Base-by-base conservation (phyloP, 2,888 invertebrate genomes). In the Hirtodrosophila confusa region DNA sequence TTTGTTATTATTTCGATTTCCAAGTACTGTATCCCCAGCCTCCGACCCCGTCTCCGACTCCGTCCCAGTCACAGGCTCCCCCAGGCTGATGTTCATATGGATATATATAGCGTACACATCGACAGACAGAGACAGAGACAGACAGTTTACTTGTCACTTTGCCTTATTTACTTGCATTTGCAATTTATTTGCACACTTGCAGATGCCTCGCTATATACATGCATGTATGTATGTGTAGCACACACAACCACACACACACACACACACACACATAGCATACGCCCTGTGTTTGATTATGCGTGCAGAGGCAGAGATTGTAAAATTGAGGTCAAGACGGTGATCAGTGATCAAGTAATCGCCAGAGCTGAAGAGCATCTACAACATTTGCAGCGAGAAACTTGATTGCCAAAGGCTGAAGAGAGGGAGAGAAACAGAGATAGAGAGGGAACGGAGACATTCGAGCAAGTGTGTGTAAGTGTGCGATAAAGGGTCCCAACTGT, bases 281-380 rank as follows among this genome's bases (percentile, higher is more conserved):
- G 7, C 29, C 55, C 7, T 49, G 31, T 43, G 27, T 47, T 29
- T 60, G 40, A 10, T 10, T 41, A 33, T 49, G 45, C 17, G 17
- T 17, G 47, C 45, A 48, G 37, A 24, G 33, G 57, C 54, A 49
- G 72, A 71, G 72, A 71, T 80, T 84, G 82, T 71, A 64, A 62
- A 80, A 80, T 86, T 85, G 87, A 80, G 80, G 80, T 86, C 80
- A 86, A 69, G 82, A 78, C 45, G 57, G 54, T 9, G 31, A 31
- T 31, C 77, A 50, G 43, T 57, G 73, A 76, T 72, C 77, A 61
- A 71, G 60, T 76, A 67, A 73, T 76, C 75, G 66, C 54, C 57
- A 6, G 33, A 64, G 49, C 51, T 12, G 4, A 51, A 39, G 5
- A 64, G 50, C 50, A 64, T 35, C 51, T 35, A 37, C 33, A 41